Evolutionary conservation across 2,797 vertebrate species (phyloP), one percentile per base, ranked within the genome.

Genomic region (Pipistrellus kuhlii): DNA sequence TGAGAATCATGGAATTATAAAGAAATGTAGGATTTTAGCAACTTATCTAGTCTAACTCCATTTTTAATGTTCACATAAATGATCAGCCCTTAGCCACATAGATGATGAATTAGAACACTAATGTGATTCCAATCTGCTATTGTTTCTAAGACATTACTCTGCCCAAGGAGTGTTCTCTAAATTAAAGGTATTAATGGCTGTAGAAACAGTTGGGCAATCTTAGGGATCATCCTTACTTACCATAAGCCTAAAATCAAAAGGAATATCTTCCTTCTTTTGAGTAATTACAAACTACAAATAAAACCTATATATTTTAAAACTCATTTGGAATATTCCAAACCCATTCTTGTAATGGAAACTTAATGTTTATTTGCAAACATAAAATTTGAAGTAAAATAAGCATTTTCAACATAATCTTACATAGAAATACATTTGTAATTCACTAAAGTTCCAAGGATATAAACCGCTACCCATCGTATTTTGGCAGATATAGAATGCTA

Each of bases 301-400:
- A 72, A 80, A 66, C 77, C 35, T 46, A 38, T 11, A 32, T 62
- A 80, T 59, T 93, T 85, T 41, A 51, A 88, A 84, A 64, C 10
- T 86, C 18, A 32, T 48, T 92, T 87, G 5, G 7, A 94, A 78
- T 1, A 66, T 32, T 73, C 6, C 6, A 91, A 94, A 81, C 2
- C 4, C 0, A 62, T 90, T 94, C 30, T 85, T 93, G 3, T 46
- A 75, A 94, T 20, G 27, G 3, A 48, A 87, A 25, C 14, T 44
- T 21, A 53, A n/a, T 57, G 5, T 59, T 89, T 90, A 12, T 86
- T 95, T 90, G 68, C 7, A 90, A 90, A 86, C 21, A 90, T 41
- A 59, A 81, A 62, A 51, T 93, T 94, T 97, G 59, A 73, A 94
- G 85, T 68, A 95, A 97, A 96, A 78, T 46, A 75, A n/a, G 89